Conservation (phyloP, 2,113 vertebrate genomes). For the Condylura cristata region DNA sequence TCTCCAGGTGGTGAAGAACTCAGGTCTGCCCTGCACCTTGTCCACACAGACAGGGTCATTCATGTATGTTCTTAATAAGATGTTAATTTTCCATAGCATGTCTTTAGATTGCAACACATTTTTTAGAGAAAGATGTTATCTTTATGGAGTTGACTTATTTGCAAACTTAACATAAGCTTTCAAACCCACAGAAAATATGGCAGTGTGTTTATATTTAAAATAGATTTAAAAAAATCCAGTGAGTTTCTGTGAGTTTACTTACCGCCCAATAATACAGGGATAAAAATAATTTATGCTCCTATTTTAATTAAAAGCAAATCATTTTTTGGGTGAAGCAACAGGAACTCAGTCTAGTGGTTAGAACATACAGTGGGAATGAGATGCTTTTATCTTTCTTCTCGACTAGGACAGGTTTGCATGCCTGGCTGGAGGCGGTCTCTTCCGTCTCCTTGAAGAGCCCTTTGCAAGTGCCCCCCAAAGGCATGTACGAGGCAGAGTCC, state of each 20-base stretch:
- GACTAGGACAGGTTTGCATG: neutral
- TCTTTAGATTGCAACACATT: slow-evolving; percentile 84
- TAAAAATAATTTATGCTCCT: slow-evolving; percentile 84
- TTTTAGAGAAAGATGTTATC: slow-evolving; percentile 87
- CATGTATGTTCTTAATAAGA: slow-evolving; percentile 84
- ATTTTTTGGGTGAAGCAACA: slow-evolving; percentile 67
- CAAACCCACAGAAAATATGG: slow-evolving; percentile 91
- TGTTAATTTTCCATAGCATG: slow-evolving; percentile 83
- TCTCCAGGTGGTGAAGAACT: neutral
- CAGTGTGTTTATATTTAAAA: slow-evolving; percentile 86
- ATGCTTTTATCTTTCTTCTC: slow-evolving; percentile 35
- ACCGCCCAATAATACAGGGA: slow-evolving; percentile 78
- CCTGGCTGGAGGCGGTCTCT: neutral
- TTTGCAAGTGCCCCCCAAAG: neutral
- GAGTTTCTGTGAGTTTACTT: slow-evolving; percentile 85
- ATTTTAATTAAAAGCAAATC: slow-evolving; percentile 82
- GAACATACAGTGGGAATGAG: slow-evolving; percentile 49
- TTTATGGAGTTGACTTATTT: slow-evolving; percentile 89
- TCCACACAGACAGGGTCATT: slow-evolving; percentile 67
- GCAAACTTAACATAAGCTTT: slow-evolving; percentile 90
- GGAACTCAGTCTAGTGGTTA: slow-evolving; percentile 80
- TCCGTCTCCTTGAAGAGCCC: neutral
- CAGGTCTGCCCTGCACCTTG: slow-evolving; percentile 15
- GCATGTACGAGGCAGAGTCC: neutral
- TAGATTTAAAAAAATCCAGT: slow-evolving; percentile 79